Percentiles rank a stretch among this genome's conserved stretches.
Conservation (phyloP, 2,888 invertebrate species). For the Autographa gamma region DNA sequence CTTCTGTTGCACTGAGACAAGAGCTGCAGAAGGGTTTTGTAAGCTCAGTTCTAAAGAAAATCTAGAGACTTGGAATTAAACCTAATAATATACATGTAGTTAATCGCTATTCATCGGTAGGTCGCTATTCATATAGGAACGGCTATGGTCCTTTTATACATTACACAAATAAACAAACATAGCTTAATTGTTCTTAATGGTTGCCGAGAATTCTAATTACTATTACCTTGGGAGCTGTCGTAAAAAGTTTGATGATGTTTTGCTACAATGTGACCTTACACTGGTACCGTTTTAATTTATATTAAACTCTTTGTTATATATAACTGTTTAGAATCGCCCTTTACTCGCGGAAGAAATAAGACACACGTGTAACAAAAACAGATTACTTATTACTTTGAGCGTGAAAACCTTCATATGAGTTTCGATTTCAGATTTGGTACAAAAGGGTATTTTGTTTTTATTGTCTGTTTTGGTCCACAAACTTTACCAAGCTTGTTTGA, state of each 20-base stretch:
- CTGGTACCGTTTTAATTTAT: slow-evolving; percentile 15
- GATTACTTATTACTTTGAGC: not conserved
- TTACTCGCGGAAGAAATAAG: not conserved
- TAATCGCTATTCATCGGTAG: too few relatives aligned
- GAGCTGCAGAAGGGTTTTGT: too few relatives aligned
- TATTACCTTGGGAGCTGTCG: slow-evolving; percentile 13
- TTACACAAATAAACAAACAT: not conserved
- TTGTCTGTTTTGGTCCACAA: too few relatives aligned
- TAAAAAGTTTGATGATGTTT: slow-evolving; percentile 23
- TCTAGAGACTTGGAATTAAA: too few relatives aligned
- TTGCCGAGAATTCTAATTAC: slow-evolving; percentile 8
- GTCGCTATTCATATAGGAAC: not conserved
- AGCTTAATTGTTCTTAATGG: not conserved
- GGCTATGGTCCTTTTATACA: not conserved
- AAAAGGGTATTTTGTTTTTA: not conserved
- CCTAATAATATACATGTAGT: too few relatives aligned
- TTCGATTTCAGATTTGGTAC: not conserved
- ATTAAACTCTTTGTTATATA: slow-evolving; percentile 7
- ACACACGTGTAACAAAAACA: not conserved
- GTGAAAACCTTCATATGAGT: not conserved
- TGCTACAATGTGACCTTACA: slow-evolving; percentile 20
- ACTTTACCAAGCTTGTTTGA: too few relatives aligned
- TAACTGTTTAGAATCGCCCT: not conserved
- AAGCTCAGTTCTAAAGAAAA: too few relatives aligned
- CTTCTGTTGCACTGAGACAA: too few relatives aligned